A percentile compares a stretch with the other conserved stretches of the same genome.
These are phyloP conservation scores for Lochmaea crataegi DNA, from an alignment of 2,888 invertebrate species.

Conservation along the genomic window DNA sequence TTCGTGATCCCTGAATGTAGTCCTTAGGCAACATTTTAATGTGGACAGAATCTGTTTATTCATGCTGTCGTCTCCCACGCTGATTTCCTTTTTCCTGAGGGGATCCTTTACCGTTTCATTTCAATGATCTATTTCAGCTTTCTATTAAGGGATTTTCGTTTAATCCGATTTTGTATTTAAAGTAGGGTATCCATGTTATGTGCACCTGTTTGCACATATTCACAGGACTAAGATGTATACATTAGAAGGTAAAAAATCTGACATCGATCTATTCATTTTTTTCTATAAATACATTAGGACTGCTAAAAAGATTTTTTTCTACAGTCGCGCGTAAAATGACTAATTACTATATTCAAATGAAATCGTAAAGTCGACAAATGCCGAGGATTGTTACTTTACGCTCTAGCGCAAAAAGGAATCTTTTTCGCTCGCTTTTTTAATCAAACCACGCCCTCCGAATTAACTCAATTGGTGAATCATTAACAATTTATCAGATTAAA, in stretches of 20 bases:
- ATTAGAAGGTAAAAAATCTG: background rate
- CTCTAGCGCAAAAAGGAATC: no score
- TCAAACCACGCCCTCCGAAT: no score
- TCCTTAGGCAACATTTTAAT: constrained; percentile 44
- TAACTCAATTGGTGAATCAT: no score
- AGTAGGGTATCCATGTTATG: constrained; percentile 16
- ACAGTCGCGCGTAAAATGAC: no score
- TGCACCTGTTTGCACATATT: constrained; percentile 34
- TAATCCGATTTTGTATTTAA: constrained; percentile 35
- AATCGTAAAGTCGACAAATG: no score
- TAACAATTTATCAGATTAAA: no score
- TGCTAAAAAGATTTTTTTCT: no score
- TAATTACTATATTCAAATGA: no score
- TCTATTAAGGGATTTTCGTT: constrained; percentile 23
- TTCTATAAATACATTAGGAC: background rate
- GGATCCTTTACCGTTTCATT: constrained; percentile 49
- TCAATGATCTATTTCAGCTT: constrained; percentile 32
- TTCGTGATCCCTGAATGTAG: constrained; percentile 31
- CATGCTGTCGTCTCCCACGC: constrained; percentile 62
- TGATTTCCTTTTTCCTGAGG: constrained; percentile 53
- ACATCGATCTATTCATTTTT: background rate
- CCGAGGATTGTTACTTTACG: no score
- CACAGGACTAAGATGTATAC: background rate
- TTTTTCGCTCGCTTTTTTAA: no score
- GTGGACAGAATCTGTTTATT: constrained; percentile 60